Conservation (phyloP, 2,113 vertebrate genomes). For the Damaliscus lunatus region DNA sequence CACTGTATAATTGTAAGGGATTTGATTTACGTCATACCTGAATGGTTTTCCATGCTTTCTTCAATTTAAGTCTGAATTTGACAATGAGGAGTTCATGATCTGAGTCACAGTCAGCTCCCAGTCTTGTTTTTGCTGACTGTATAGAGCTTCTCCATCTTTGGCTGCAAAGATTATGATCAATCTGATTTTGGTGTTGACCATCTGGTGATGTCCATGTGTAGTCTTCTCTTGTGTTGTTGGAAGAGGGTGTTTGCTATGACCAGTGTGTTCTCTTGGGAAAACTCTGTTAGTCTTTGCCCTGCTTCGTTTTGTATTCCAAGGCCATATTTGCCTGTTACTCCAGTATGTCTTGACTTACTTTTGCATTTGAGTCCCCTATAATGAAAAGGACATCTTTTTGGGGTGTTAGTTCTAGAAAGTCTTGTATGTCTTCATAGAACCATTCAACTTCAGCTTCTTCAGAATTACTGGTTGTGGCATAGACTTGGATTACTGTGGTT, state of each 20-base stretch:
- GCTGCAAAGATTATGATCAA: neutral
- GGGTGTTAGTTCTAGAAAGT: neutral
- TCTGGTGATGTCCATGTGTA: neutral
- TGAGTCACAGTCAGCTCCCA: neutral
- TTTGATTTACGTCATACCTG: neutral
- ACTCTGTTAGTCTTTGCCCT: neutral
- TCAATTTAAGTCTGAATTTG: neutral
- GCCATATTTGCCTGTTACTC: neutral
- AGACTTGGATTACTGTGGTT: neutral
- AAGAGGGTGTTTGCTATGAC: neutral
- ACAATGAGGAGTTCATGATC: neutral
- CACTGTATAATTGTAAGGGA: neutral
- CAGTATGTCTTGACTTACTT: neutral
- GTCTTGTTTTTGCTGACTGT: neutral
- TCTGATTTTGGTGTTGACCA: neutral
- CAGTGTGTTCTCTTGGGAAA: neutral
- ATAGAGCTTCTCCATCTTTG: neutral
- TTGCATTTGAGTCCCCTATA: neutral
- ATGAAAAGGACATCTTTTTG: neutral
- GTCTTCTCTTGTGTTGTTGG: neutral
- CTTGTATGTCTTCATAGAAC: neutral
- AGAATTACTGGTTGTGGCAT: neutral
- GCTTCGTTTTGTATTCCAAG: neutral
- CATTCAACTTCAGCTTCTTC: neutral
- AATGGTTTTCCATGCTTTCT: neutral